A percentile compares a stretch with the other conserved stretches of the same genome.
phyloP scores from a whole-genome alignment of 1,140 invertebrate species.

The Meloidogyne floridensis region DNA sequence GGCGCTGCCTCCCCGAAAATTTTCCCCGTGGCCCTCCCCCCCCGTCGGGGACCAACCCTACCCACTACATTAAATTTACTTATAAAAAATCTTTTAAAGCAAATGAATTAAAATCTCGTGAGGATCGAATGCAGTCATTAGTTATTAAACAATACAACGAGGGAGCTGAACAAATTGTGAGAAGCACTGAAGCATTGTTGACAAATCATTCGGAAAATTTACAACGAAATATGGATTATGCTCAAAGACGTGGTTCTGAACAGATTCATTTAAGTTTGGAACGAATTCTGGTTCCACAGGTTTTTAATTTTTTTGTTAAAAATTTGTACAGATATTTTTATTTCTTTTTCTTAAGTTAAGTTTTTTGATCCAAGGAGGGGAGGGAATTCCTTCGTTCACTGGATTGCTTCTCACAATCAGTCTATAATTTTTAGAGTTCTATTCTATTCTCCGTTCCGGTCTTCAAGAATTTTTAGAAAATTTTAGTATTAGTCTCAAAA shows the following conservation, averaged over 20 bases:
- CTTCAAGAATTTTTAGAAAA: too few species aligned
- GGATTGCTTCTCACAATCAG: too few species aligned
- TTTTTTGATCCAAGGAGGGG: too few species aligned
- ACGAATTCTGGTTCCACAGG: constrained; percentile 21
- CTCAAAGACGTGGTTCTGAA: constrained; percentile 26
- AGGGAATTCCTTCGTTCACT: too few species aligned
- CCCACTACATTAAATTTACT: too few species aligned
- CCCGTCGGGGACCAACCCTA: too few species aligned
- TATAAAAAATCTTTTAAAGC: constrained; percentile 15
- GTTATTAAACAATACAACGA: constrained; percentile 14
- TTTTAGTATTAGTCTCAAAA: too few species aligned
- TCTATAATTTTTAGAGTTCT: too few species aligned
- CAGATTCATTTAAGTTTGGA: constrained; percentile 24
- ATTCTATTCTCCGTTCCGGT: too few species aligned
- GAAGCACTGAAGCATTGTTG: constrained; percentile 20
- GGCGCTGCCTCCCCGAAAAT: too few species aligned
- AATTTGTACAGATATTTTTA: background rate
- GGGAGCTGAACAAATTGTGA: constrained; percentile 21
- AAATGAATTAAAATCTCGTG: constrained; percentile 41
- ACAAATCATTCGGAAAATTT: constrained; percentile 10
- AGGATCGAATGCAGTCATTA: constrained; percentile 38
- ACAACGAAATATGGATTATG: constrained; percentile 17
- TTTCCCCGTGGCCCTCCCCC: too few species aligned
- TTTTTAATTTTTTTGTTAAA: constrained; percentile 1
- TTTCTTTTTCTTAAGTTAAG: too few species aligned